Evolutionary conservation across 2,888 invertebrate species (phyloP).

Genomic region (Hydroisotoma schaefferi): DNA sequence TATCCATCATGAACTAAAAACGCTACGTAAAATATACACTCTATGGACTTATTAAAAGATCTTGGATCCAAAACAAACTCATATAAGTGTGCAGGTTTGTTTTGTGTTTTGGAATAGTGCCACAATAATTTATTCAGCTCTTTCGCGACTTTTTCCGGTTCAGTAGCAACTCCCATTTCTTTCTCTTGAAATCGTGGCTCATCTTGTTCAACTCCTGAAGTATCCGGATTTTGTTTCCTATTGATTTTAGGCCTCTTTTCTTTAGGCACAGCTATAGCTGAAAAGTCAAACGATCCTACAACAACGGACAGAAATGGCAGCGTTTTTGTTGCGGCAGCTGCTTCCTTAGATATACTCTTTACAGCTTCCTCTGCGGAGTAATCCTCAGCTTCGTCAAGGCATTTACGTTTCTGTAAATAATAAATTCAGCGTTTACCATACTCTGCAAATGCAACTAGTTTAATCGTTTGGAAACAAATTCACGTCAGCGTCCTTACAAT

Average conservation of each 20-base stretch:
- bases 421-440: background rate
- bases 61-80: conserved; percentile 29
- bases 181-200: conserved; percentile 12
- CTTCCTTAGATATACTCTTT: conserved; percentile 2
- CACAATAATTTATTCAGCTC: conserved; percentile 24
- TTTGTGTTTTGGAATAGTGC: background rate
- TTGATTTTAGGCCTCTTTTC: conserved; percentile 22
- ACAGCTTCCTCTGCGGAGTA: background rate
- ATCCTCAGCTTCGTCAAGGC: background rate
- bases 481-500: conserved; percentile 19
- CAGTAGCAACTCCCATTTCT: conserved; percentile 13
- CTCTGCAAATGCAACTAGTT: background rate
- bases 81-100: conserved; percentile 9
- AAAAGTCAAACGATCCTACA: conserved; percentile 31
- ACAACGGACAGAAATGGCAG: conserved; percentile 19
- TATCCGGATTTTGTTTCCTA: conserved; percentile 17
- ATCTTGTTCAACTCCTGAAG: conserved; percentile 25
- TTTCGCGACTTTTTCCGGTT: conserved; percentile 20
- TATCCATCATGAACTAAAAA: conserved; percentile 35
- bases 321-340: conserved; percentile 5
- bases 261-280: conserved; percentile 14
- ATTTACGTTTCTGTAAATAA: background rate
- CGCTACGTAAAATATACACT: conserved; percentile 31
- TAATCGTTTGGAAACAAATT: background rate
- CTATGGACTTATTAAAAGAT: conserved; percentile 22